phyloP scores from a whole-genome alignment of 2,113 vertebrate species.

The Trematomus loennbergii region DNA sequence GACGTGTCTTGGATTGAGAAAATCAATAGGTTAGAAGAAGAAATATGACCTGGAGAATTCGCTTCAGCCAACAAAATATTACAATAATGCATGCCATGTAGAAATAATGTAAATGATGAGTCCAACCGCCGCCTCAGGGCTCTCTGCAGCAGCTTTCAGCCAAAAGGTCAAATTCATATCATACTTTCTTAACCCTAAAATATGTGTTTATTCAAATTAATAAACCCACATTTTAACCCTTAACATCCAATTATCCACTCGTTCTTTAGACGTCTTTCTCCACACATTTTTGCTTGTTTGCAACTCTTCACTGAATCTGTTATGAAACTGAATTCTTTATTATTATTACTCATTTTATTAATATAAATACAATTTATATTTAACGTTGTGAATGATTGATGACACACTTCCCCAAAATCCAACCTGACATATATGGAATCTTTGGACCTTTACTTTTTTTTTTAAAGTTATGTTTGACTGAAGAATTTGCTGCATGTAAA shows the following conservation, averaged over 20 bases:
- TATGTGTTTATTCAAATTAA: neutral
- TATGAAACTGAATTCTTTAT: no score
- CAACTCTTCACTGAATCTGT: no score
- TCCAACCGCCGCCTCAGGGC: neutral
- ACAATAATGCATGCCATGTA: neutral
- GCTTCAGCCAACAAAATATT: neutral
- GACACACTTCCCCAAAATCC: neutral
- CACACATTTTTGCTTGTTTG: neutral
- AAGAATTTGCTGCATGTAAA: neutral
- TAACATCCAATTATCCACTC: neutral
- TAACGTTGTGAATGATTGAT: no score
- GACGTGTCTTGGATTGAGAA: neutral
- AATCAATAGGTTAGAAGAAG: slow-evolving; percentile 2
- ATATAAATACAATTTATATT: no score
- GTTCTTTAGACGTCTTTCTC: no score
- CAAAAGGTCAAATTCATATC: neutral
- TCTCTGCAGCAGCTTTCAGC: neutral
- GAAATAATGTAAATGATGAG: neutral
- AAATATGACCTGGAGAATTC: neutral
- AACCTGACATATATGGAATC: neutral
- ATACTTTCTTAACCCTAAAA: slow-evolving; percentile 5
- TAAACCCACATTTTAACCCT: neutral
- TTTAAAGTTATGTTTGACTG: neutral
- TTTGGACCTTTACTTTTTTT: neutral
- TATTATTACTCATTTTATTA: no score